These are phyloP conservation scores for Nomada flava DNA, from an alignment of 2,888 invertebrate species.

Conservation along the genomic window DNA sequence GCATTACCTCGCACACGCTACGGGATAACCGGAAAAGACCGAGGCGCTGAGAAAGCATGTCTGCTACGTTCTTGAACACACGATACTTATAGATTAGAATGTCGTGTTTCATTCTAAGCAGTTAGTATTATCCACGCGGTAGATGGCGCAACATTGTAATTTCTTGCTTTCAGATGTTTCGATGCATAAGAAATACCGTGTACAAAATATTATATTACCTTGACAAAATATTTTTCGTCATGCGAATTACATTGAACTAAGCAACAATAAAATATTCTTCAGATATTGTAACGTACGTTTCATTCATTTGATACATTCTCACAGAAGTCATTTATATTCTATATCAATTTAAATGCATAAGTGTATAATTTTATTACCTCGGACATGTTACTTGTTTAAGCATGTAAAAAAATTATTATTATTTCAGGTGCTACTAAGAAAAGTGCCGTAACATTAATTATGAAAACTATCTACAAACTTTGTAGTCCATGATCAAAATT, in stretches of 20 bases:
- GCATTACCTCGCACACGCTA: constrained; percentile 78
- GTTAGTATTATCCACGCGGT: neutral
- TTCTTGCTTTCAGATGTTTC: neutral
- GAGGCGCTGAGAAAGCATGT: constrained; percentile 36
- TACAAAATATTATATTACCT: no score
- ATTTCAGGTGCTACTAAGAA: no score
- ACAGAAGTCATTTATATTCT: no score
- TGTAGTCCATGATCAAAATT: no score
- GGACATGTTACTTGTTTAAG: no score
- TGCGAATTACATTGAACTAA: constrained; percentile 8
- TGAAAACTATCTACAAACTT: no score
- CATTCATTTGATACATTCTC: no score
- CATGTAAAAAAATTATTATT: no score
- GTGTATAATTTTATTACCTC: no score
- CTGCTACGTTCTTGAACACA: constrained; percentile 19
- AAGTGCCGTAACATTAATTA: no score
- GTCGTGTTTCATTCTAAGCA: neutral
- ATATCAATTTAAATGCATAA: no score
- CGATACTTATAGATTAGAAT: constrained; percentile 36
- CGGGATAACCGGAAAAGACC: constrained; percentile 78
- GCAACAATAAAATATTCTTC: neutral
- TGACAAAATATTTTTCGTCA: neutral
- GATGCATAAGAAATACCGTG: no score
- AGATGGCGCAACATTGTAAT: constrained; percentile 19
- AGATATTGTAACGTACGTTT: neutral